Evolutionary conservation across 2,888 invertebrate species (phyloP).

Genomic region (Tipula unca): DNA sequence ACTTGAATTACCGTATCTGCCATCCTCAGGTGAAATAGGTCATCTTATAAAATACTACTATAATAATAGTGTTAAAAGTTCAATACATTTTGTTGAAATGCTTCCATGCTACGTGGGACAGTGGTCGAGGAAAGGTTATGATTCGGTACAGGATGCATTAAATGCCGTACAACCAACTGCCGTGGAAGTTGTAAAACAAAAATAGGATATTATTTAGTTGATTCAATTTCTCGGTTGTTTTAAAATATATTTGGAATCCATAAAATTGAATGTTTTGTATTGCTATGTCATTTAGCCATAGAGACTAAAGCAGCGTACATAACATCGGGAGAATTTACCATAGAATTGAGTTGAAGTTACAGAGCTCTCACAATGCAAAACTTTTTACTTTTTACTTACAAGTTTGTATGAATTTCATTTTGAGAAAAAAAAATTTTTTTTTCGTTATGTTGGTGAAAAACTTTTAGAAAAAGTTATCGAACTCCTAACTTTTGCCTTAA

Average conservation of each 20-base stretch:
- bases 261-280: neutral
- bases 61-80: constrained; percentile 56
- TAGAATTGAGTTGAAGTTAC: too few species aligned
- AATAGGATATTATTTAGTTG: neutral
- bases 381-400: too few species aligned
- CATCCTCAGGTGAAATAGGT: constrained; percentile 50
- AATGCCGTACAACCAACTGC: constrained; percentile 31
- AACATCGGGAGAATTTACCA: too few species aligned
- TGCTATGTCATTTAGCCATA: too few species aligned
- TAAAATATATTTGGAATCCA: neutral
- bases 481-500: too few species aligned
- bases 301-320: too few species aligned
- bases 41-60: constrained; percentile 57
- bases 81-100: constrained; percentile 53
- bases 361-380: too few species aligned
- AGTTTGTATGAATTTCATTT: too few species aligned
- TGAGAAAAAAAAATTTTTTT: too few species aligned
- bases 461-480: too few species aligned
- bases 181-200: neutral
- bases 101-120: constrained; percentile 52
- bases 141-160: constrained; percentile 46
- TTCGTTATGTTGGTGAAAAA: too few species aligned
- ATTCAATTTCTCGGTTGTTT: neutral
- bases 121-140: constrained; percentile 46
- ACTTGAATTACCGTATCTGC: constrained; percentile 56